Percentiles rank a stretch among this genome's conserved stretches.
Conservation (phyloP, 2,113 vertebrate species). For the Trematomus loennbergii region DNA sequence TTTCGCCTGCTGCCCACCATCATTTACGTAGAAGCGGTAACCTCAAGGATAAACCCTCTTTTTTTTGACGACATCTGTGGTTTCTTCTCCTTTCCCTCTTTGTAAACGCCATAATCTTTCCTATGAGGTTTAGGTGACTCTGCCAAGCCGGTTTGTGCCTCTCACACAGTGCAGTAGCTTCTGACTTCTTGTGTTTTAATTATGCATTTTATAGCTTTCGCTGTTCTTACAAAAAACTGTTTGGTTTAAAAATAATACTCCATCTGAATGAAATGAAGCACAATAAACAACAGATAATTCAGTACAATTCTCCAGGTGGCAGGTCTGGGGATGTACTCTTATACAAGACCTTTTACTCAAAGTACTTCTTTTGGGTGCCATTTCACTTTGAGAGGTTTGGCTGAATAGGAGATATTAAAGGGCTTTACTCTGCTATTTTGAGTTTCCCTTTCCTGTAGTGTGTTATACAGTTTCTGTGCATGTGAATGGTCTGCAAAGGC, state of each 20-base stretch:
- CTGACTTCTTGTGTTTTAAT: constrained; percentile 57
- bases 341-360: neutral
- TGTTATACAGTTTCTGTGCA: no score
- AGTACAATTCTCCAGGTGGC: neutral
- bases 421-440: no score
- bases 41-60: constrained; percentile 71
- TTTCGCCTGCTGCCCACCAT: constrained; percentile 57
- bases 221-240: neutral
- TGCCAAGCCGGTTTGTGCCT: constrained; percentile 55
- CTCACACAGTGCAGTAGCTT: constrained; percentile 52
- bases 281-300: constrained; percentile 36
- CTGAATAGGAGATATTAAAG: no score
- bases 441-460: no score
- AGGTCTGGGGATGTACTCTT: neutral
- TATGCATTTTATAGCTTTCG: constrained; percentile 58
- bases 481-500: no score
- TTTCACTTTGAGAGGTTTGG: no score
- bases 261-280: constrained; percentile 53
- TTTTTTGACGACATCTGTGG: constrained; percentile 70
- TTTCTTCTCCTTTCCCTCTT: constrained; percentile 73
- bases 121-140: constrained; percentile 63
- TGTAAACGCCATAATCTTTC: constrained; percentile 66
- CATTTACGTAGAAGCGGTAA: constrained; percentile 65
- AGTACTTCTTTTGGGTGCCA: neutral
- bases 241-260: constrained; percentile 6